These are phyloP conservation scores for Gambusia yucatana DNA, from an alignment of 2,797 vertebrate species.

Conservation along the genomic window DNA sequence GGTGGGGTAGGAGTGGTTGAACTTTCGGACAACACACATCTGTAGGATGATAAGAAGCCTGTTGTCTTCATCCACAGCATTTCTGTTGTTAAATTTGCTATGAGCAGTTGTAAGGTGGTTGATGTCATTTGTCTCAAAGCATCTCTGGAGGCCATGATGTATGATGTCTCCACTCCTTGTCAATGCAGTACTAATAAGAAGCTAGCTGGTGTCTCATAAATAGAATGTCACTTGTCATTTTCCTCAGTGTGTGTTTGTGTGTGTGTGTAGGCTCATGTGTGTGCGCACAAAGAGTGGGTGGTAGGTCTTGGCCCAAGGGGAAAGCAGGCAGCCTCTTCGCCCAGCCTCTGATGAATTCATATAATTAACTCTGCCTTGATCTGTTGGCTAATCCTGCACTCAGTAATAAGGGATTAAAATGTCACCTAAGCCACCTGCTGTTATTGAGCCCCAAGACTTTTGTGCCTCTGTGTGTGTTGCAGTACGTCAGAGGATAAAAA, in stretches of 20 bases:
- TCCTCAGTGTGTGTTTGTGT: conserved; percentile 28
- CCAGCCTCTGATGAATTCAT: conserved; percentile 85
- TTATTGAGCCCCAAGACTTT: conserved; percentile 81
- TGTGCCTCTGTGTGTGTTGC: conserved; percentile 53
- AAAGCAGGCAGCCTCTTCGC: conserved; percentile 72
- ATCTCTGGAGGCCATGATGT: conserved; percentile 62
- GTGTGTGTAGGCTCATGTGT: conserved; percentile 13
- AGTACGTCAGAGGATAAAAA: conserved; percentile 20
- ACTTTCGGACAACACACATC: conserved; percentile 63
- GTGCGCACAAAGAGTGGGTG: conserved; percentile 45
- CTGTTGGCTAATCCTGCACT: conserved; percentile 84
- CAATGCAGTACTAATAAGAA: conserved; percentile 48
- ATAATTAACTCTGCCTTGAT: conserved; percentile 87
- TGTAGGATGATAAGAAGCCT: conserved; percentile 63
- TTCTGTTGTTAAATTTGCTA: conserved; percentile 64
- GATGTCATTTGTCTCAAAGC: conserved; percentile 71
- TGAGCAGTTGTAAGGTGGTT: conserved; percentile 53
- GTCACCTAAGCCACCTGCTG: conserved; percentile 86
- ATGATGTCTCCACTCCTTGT: conserved; percentile 59
- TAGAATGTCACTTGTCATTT: conserved; percentile 63
- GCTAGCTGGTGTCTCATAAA: conserved; percentile 48
- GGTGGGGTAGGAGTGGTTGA: conserved; percentile 52
- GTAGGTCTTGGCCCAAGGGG: conserved; percentile 70
- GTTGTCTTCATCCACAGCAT: conserved; percentile 55
- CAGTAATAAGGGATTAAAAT: conserved; percentile 87